Evolutionary conservation across 2,888 invertebrate species (phyloP), one percentile per base, ranked within the genome.

Genomic region (Morpho helenor): DNA sequence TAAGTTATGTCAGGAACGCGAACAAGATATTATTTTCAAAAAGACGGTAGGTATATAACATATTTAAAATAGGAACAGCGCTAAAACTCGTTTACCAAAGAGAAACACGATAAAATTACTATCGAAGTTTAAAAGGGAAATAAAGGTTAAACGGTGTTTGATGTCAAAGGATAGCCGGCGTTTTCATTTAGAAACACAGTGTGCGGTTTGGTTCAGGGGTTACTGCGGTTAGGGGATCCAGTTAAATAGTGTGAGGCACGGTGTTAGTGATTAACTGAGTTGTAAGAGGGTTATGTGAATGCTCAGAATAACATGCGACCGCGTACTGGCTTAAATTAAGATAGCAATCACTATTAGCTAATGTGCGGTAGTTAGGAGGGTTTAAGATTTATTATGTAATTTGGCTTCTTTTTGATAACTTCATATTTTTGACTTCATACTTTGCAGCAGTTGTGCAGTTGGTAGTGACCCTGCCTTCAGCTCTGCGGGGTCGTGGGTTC

Each of bases 131-230:
- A 23, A 48, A 52, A 46, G 50, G 16, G 46, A 55, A 50, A 55
- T 54, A 62, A 57, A 57, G 63, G 57, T 59, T 57, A 57, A 57
- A 59, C 45, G 45, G 53, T 50, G 61, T 61, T 59, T 54, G 59
- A 61, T 59, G 56, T 59, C 56, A 62, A 62, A 62, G 62, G 56
- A 55, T 55, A 23, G 47, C 51, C 7, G 44, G 47, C 16, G 53
- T 54, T 57, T 59, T 60, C 60, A 54, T 60, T 62, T 57, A 57
- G 44, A 57, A 40, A 56, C 43, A 62, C 52, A 54, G 51, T 52
- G 63, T 63, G 63, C 55, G 63, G 63, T 61, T 61, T 55, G 7
- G 59, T 57, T 54, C 39, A 44, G 40, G 31, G 60, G 56, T 53
- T 7, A 47, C 49, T 51, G 59, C 31, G 61, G 63, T 61, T 56